Base-by-base conservation (phyloP, 2,113 vertebrate species). In the Bungarus multicinctus region DNA sequence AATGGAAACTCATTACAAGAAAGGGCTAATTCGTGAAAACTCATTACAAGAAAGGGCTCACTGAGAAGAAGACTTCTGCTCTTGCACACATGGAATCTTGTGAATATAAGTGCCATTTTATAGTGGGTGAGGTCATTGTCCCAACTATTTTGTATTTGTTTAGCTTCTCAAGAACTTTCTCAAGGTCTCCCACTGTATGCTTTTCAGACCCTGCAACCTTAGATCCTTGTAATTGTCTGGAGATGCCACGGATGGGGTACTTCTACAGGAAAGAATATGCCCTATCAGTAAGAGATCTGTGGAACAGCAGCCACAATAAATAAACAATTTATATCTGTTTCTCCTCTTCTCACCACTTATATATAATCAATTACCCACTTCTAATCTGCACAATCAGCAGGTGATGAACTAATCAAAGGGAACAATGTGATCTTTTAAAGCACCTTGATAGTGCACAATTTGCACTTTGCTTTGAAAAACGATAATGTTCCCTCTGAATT, bases 361-460 rank as follows among this genome's bases (percentile, higher is more conserved):
- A 54, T 86, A 85, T 90, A 90, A 93, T 87, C 55, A 87, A 60
- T 93, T 90, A 39, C 50, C 64, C 81, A 60, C 89, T 87, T 93
- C 86, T 86, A 64, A 86, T 90, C 55, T 87, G 89, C 55, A 14
- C 89, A 53, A 87, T 87, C 87, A 81, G 60, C 64, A 43, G 64
- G 45, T 18, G 9, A 52, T 87, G 53, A 10, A 87, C 53, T 81
- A 90, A 64, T 93, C 81, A 64, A 90, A 90, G 54, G 27, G 55
- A 53, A 93, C 39, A 58, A 74, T 50, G 43, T 5, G 39, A 85
- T 81, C 39, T 85, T 57, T 92, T 60, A 81, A 85, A 64, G 54
- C 30, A 86, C 52, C 87, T 89, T 94, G 92, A 93, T 90, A 25
- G 85, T 69, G 89, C 89, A 43, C 23, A 10, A 2, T 87, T 27